Evolutionary conservation across 1,140 invertebrate genomes (phyloP), one percentile per base, ranked within the genome.

Genomic region (Diorhabda elongata): DNA sequence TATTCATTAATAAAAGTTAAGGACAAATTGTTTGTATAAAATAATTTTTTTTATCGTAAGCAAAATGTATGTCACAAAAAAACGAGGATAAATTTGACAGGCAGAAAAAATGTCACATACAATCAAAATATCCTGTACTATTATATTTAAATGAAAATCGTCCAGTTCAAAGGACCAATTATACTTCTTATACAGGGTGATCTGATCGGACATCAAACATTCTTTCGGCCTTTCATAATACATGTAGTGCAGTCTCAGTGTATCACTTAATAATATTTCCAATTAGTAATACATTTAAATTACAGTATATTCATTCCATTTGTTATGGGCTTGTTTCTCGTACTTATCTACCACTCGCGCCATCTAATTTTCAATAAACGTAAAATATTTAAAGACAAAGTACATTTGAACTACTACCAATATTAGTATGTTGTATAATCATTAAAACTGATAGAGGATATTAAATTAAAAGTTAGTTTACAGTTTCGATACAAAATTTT

Each of bases 31-130:
- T 79, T 78, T 79, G 78, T 79, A 79, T 79, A 79, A 52, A 79
- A 79, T 77, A 79, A 76, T 78, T 79, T 76, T 78, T 77, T 78
- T 77, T 77, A 78, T 78, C 75, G 72, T 79, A 79, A 79, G 76
- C 77, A 78, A 76, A 26, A 52, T 52, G 47, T 56, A 64, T 47
- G 44, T 56, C 62, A 9, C 7, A 47, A 26, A 47, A 64, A 4
- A n/a, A 11, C n/a, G n/a, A 62, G 44, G 61, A 42, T 9, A 26
- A 26, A 26, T 26, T 52, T 52, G 47, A 52, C 47, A n/a, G 47
- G 47, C 59, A 41, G 59, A 8, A 61, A 41, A 61, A 11, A 61
- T 41, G 6, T 61, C 11, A 56, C 68, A 42, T 67, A 26, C 26
- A 2, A 26, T 26, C 26, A 26, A 26, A 26, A 26, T 26, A 26